Conservation (phyloP, 2,888 invertebrate species). For the Argynnis bischoffii region DNA sequence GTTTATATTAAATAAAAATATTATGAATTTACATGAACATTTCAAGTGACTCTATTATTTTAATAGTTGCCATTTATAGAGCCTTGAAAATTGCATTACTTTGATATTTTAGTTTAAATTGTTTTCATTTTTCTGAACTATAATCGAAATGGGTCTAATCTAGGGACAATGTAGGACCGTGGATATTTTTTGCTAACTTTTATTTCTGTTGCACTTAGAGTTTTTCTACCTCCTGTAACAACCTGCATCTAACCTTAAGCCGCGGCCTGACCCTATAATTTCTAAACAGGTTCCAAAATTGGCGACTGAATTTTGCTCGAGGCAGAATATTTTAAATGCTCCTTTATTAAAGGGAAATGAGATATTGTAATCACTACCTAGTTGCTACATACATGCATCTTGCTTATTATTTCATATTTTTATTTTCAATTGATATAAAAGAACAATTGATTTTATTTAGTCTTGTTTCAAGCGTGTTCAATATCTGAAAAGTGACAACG, state of each 20-base stretch:
- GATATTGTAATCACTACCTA: slow-evolving; percentile 74
- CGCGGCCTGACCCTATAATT: slow-evolving; percentile 76
- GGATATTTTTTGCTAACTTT: not conserved
- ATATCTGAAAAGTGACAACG: not conserved
- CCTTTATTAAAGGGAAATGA: slow-evolving; percentile 74
- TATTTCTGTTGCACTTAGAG: slow-evolving; percentile 30
- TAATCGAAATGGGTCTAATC: not conserved
- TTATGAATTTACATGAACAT: slow-evolving; percentile 2
- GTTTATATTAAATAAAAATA: slow-evolving; percentile 6
- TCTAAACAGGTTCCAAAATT: slow-evolving; percentile 81
- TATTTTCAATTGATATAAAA: slow-evolving; percentile 30
- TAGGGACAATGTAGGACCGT: not conserved
- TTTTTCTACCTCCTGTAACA: slow-evolving; percentile 43
- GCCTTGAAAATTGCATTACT: not conserved
- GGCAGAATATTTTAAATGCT: slow-evolving; percentile 71
- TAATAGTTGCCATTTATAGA: not conserved
- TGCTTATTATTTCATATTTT: slow-evolving; percentile 35
- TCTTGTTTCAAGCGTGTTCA: not conserved
- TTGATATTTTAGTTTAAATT: not conserved
- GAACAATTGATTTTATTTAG: slow-evolving; percentile 24
- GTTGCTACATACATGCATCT: slow-evolving; percentile 44
- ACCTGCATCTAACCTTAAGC: slow-evolving; percentile 57
- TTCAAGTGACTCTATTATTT: slow-evolving; percentile 11
- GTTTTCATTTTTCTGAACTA: not conserved
- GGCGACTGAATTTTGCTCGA: slow-evolving; percentile 70